Base-by-base conservation (phyloP, 2,888 invertebrate genomes). In the Drosophila imparisetae region DNA sequence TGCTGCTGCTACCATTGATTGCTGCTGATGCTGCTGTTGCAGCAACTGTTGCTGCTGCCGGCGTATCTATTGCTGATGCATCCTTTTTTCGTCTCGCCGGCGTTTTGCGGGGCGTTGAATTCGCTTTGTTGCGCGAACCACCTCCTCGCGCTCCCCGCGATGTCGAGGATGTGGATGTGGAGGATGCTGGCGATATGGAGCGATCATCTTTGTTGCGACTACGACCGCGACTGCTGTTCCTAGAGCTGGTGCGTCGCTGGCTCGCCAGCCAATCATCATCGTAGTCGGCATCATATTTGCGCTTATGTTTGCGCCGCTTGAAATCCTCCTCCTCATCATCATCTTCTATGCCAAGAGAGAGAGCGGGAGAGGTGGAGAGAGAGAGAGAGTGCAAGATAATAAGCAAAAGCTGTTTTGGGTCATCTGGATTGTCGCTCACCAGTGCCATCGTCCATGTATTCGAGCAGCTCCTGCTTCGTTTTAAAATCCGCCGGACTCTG, bases 221-320 rank as follows among this genome's bases (percentile, higher is more conserved):
- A 66, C 92, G 91, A 52, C 91, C 92, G 34, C 91, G 92, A 66
- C 83, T 89, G 77, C 86, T 91, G 40, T 91, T 91, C 18, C 92
- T 89, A 48, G 92, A 91, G 72, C 74, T 89, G 13, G 86, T 83
- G 57, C 91, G 90, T 8, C 90, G 86, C 75, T 91, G 91, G 70
- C 90, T 91, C 24, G 89, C 89, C 73, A 90, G 88, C 93, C 93
- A 93, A 83, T 93, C 93, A 74, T 93, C 93, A 81, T 93, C 93
- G 74, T 93, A 93, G 72, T 93, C 93, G 55, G 92, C 91, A 73
- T 93, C 92, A 55, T 90, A 91, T 80, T 90, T 92, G 65, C 92
- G 91, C 87, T 92, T 92, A 64, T 91, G 90, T 67, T 88, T 90
- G 54, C 92, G 91, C 57, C 91, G 91, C 74, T 91, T 91, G 50